Base-by-base conservation (phyloP, 2,113 vertebrate genomes). In the Crocuta crocuta region DNA sequence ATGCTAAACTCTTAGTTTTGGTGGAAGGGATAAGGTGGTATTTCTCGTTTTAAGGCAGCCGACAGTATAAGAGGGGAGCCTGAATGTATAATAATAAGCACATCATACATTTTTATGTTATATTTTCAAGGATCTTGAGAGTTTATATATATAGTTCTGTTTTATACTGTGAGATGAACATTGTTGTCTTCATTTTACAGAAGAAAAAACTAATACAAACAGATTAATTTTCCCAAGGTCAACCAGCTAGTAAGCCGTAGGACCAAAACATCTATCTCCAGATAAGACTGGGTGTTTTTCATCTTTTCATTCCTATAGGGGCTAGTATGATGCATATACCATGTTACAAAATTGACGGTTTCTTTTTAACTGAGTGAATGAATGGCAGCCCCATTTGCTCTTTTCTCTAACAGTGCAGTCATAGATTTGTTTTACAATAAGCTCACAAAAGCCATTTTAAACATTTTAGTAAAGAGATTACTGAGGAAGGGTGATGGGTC, bases 1-100 rank as follows among this genome's bases (percentile, higher is more conserved):
- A 13, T 65, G 28, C 23, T 92, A 74, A 85, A 74, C 55, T 94
- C 48, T 86, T 81, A 78, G 31, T 91, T 92, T 96, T 78, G 28
- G 13, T 71, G 50, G 55, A 91, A 84, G 26, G n/a, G 16, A 16
- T 48, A 91, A 55, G 50, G 23, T 39, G 7, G 5, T 90, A 71
- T 71, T 91, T 85, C 33, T 92, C 86, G 87, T 43, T 28, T 89
- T 88, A 23, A 83, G 50, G 45, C 7, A 81, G 8, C 63, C 68
- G 91, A n/a, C 1, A 61, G 10, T 39, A 5, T 24, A 79, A 79
- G 45, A 74, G 24, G n/a, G 68, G 24, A 79, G 9, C 19, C 13
- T 11, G 55, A 43, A 84, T 26, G 76, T 33, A 90, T 92, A 74
- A 55, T 53, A 74, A 31, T 16, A 71, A 95, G 35, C 81, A n/a